A percentile compares a stretch with the other conserved stretches of the same genome.
Conservation (phyloP, 2,888 invertebrate genomes). For the Sinodicranocentrus sp. region DNA sequence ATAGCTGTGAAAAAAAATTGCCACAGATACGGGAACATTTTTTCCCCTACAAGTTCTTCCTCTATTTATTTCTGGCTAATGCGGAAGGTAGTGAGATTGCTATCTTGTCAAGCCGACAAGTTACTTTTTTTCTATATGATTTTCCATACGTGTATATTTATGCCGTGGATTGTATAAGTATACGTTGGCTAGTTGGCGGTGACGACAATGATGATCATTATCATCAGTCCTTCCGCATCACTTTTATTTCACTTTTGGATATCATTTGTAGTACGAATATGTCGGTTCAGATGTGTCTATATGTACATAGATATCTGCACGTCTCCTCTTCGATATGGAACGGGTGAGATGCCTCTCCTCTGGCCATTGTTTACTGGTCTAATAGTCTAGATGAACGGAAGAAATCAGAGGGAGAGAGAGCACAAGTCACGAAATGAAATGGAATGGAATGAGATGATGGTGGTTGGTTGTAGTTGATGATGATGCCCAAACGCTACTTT, state of each 20-base stretch:
- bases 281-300: not conserved
- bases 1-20: not conserved
- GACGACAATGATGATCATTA: conserved; percentile 40
- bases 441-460: conserved; percentile 64
- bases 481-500: conserved; percentile 29
- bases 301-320: not conserved
- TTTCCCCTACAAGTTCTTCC: not conserved
- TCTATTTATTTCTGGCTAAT: conserved; percentile 1
- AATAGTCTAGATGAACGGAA: conserved; percentile 19
- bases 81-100: not conserved
- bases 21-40: not conserved
- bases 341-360: not conserved
- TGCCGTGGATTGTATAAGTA: not conserved
- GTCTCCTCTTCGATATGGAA: not conserved
- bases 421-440: conserved; percentile 59
- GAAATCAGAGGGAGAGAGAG: conserved; percentile 16
- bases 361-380: not conserved
- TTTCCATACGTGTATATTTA: not conserved
- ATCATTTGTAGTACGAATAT: conserved; percentile 1
- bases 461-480: conserved; percentile 44
- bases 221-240: conserved; percentile 15
- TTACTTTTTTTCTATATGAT: not conserved
- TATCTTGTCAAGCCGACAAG: not conserved
- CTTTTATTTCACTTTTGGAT: conserved; percentile 6
- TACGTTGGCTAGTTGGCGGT: not conserved